A percentile compares a stretch with the other conserved stretches of the same genome.
These are phyloP conservation scores for Eulithis testata DNA, from an alignment of 2,888 invertebrate genomes.

Conservation along the genomic window DNA sequence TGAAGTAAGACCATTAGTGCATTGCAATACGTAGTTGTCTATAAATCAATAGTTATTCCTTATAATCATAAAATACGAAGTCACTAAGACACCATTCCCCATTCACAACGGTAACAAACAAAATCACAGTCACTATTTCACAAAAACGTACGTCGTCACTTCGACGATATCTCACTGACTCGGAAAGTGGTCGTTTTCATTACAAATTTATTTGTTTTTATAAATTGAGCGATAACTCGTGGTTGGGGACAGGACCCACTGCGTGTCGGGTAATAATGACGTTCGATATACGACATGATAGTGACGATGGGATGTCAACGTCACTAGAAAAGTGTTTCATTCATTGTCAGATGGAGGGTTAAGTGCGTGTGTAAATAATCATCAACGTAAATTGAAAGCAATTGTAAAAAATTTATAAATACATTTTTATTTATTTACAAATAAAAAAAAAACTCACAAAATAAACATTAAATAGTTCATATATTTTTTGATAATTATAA, in stretches of 20 bases:
- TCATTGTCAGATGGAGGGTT: conserved; percentile 8
- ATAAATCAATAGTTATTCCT: too few relatives aligned
- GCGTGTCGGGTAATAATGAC: conserved; percentile 61
- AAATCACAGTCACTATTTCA: conserved; percentile 31
- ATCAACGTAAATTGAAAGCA: too few relatives aligned
- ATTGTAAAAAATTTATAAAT: too few relatives aligned
- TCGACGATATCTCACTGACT: conserved; percentile 34
- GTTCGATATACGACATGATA: conserved; percentile 62
- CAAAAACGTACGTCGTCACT: conserved; percentile 33
- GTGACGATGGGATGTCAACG: conserved; percentile 24
- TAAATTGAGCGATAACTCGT: conserved; percentile 75
- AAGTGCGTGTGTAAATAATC: too few relatives aligned
- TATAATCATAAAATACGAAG: too few relatives aligned
- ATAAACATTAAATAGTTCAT: too few relatives aligned
- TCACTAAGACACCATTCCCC: not conserved
- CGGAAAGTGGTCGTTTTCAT: conserved; percentile 40
- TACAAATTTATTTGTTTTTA: conserved; percentile 48
- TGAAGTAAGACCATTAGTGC: too few relatives aligned
- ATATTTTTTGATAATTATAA: too few relatives aligned
- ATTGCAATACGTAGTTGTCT: too few relatives aligned
- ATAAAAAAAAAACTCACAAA: too few relatives aligned
- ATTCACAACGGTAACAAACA: conserved; percentile 24
- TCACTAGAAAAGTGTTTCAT: conserved; percentile 25
- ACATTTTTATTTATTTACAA: too few relatives aligned
- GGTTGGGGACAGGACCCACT: conserved; percentile 60